Evolutionary conservation across 1,140 invertebrate species (phyloP).

Genomic region (Danaus plexippus): DNA sequence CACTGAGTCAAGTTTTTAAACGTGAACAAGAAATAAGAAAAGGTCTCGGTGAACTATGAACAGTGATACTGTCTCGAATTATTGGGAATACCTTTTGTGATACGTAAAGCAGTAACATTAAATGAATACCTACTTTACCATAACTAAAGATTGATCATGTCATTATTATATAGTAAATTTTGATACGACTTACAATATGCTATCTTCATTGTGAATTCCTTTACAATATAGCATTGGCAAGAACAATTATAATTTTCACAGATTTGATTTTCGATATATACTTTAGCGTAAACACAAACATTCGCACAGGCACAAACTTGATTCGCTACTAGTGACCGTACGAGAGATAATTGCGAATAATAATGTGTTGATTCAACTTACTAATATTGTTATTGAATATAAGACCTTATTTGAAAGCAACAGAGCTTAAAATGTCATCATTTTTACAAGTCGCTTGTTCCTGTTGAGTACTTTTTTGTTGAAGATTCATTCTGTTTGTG

Average conservation of each 20-base stretch:
- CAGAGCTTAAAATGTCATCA: not conserved
- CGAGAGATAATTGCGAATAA: slow-evolving; percentile 6
- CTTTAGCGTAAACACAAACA: not conserved
- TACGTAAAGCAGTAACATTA: too few species aligned
- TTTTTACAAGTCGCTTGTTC: not conserved
- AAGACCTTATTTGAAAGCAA: not conserved
- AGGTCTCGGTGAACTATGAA: too few species aligned
- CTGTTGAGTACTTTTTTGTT: slow-evolving; percentile 2
- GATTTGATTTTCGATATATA: too few species aligned
- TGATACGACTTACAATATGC: slow-evolving; percentile 6
- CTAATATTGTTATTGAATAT: not conserved
- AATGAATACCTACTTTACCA: too few species aligned
- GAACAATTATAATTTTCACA: too few species aligned
- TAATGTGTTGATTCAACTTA: not conserved
- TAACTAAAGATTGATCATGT: too few species aligned
- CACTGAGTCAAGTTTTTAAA: too few species aligned
- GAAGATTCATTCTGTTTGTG: slow-evolving; percentile 16
- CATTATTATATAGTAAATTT: too few species aligned
- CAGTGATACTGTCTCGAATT: too few species aligned
- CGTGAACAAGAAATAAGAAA: too few species aligned
- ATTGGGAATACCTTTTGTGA: too few species aligned
- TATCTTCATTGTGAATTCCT: slow-evolving; percentile 3
- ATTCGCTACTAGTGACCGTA: slow-evolving; percentile 12
- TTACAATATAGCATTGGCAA: too few species aligned
- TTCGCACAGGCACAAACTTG: slow-evolving; percentile 9